Percentiles rank a stretch among this genome's conserved stretches.
These are phyloP conservation scores for Nothura maculosa DNA, from an alignment of 2,797 vertebrate genomes.

Conservation along the genomic window DNA sequence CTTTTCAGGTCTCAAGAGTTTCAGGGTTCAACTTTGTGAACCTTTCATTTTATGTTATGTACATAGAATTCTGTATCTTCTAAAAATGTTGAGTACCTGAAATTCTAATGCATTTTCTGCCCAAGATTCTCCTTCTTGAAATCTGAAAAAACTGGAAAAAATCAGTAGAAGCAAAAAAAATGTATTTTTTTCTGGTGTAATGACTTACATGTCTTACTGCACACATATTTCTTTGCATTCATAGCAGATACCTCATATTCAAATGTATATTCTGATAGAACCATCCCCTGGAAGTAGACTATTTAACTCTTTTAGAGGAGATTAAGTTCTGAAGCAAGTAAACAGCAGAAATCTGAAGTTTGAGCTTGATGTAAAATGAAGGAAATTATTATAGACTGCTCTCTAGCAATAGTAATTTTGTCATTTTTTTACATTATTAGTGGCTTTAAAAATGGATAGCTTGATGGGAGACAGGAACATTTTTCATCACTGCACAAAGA, in stretches of 20 bases:
- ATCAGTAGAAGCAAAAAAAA: neutral
- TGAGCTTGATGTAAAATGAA: neutral
- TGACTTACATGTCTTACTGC: neutral
- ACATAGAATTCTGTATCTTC: neutral
- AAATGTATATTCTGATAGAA: neutral
- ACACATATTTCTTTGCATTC: neutral
- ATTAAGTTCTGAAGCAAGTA: neutral
- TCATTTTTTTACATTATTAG: neutral
- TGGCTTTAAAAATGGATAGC: neutral
- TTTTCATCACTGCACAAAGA: slow-evolving; percentile 25
- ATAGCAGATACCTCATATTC: neutral
- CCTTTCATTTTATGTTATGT: neutral
- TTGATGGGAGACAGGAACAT: neutral
- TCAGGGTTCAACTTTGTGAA: neutral
- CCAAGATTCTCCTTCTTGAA: neutral
- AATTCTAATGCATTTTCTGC: neutral
- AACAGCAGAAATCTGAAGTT: neutral
- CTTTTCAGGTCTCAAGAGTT: neutral
- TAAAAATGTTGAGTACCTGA: neutral
- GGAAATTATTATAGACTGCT: neutral
- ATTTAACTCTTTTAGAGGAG: neutral
- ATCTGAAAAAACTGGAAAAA: neutral
- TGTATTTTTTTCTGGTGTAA: neutral
- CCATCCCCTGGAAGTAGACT: neutral
- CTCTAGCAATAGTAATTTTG: neutral